phyloP scores from a whole-genome alignment of 1,140 invertebrate genomes.

The Musca domestica region DNA sequence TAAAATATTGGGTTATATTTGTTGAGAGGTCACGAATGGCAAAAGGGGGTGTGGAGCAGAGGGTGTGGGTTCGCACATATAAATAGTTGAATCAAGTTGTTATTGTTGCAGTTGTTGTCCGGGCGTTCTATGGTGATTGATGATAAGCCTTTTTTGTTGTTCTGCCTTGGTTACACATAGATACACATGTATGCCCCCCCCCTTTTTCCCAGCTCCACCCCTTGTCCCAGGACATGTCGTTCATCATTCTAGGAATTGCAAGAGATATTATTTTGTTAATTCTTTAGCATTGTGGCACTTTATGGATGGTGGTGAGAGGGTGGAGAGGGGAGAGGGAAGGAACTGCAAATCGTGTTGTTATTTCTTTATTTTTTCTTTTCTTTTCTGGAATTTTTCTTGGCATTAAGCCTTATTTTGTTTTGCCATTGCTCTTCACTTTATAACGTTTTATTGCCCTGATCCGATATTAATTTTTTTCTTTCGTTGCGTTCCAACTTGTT shows the following conservation, averaged over 20 bases:
- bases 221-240: too few species aligned
- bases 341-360: background rate
- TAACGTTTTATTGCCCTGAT: too few species aligned
- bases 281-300: background rate
- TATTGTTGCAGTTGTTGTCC: too few species aligned
- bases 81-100: background rate
- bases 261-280: conserved; percentile 19
- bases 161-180: background rate
- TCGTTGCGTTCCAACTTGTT: too few species aligned
- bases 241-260: background rate
- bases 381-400: conserved; percentile 8
- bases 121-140: background rate
- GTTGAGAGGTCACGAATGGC: background rate
- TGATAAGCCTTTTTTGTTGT: conserved; percentile 1
- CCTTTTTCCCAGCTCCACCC: too few species aligned
- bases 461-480: too few species aligned
- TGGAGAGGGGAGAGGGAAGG: too few species aligned
- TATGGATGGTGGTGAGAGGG: too few species aligned
- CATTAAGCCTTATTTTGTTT: background rate
- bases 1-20: conserved; percentile 19
- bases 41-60: background rate
- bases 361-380: background rate
- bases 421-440: too few species aligned
- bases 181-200: background rate
- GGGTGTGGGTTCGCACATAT: background rate